A percentile compares a stretch with the other conserved stretches of the same genome.
phyloP scores from a whole-genome alignment of 2,888 invertebrate species.

The Timandra comae region DNA sequence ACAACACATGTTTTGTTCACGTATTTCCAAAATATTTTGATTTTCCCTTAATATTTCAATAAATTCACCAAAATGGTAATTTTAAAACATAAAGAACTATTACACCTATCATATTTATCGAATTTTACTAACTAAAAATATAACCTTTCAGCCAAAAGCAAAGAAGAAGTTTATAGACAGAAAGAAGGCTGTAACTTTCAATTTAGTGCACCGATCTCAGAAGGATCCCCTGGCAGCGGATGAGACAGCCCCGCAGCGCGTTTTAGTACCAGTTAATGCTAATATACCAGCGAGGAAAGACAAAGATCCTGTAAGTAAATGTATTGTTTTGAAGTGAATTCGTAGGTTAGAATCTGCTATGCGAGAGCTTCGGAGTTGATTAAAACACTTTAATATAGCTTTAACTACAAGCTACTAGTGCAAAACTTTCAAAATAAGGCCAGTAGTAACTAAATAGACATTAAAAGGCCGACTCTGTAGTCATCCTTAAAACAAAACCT shows the following conservation, averaged over 20 bases:
- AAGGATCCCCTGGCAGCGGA: conserved; percentile 93
- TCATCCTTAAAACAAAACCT: background rate
- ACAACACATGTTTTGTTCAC: conserved; percentile 55
- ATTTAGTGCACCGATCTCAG: conserved; percentile 95
- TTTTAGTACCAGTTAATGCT: conserved; percentile 81
- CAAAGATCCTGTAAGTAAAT: conserved; percentile 54
- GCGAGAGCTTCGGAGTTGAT: no score
- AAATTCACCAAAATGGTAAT: conserved; percentile 39
- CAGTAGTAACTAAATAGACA: no score
- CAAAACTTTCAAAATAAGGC: no score
- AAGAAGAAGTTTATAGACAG: conserved; percentile 93
- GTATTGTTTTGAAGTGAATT: background rate
- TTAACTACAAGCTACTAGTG: no score
- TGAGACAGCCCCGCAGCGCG: conserved; percentile 91
- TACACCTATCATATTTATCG: background rate
- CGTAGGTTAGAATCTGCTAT: no score
- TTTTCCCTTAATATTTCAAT: conserved; percentile 2
- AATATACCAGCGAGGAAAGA: conserved; percentile 57
- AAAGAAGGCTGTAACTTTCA: conserved; percentile 93
- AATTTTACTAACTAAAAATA: conserved; percentile 1
- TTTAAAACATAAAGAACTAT: background rate
- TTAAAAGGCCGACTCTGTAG: no score
- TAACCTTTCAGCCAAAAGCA: conserved; percentile 78
- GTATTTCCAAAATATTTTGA: conserved; percentile 14
- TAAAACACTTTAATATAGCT: no score